Percentiles rank a stretch among this genome's conserved stretches.
Evolutionary conservation across 1,140 invertebrate genomes (phyloP).

Genomic region (Polyergus mexicanus): DNA sequence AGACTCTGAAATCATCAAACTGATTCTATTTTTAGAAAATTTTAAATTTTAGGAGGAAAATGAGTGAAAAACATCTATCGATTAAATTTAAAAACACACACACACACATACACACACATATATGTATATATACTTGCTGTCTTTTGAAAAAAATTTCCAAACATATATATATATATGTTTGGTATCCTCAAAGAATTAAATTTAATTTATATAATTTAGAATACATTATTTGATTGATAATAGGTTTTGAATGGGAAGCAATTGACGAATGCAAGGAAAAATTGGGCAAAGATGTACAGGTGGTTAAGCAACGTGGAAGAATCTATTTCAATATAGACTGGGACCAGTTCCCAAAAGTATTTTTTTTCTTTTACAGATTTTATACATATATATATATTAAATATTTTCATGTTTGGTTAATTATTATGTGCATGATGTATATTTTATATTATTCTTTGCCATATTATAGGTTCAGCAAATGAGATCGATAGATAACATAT

Average conservation of each 20-base stretch:
- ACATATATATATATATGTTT: too few species aligned
- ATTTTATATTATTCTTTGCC: neutral
- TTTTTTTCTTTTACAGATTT: neutral
- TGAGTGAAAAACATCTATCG: too few species aligned
- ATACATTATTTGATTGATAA: conserved; percentile 1
- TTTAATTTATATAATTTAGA: conserved; percentile 59
- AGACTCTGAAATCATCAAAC: too few species aligned
- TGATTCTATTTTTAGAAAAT: too few species aligned
- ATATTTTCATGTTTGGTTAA: too few species aligned
- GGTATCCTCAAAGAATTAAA: too few species aligned
- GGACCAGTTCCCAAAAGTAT: conserved; percentile 80
- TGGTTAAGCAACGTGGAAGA: conserved; percentile 83
- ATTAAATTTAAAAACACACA: too few species aligned
- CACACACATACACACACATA: too few species aligned
- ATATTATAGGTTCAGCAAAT: conserved; percentile 84
- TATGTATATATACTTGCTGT: too few species aligned
- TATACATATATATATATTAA: too few species aligned
- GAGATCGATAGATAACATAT: conserved; percentile 86
- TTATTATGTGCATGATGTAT: neutral
- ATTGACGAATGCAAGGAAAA: conserved; percentile 87
- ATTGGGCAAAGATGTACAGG: conserved; percentile 77
- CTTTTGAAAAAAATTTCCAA: too few species aligned
- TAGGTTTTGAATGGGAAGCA: conserved; percentile 87
- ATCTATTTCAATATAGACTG: conserved; percentile 85
- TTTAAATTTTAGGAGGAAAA: too few species aligned